Base-by-base conservation (phyloP, 1,140 invertebrate genomes). In the Apocrypta bakeri region DNA sequence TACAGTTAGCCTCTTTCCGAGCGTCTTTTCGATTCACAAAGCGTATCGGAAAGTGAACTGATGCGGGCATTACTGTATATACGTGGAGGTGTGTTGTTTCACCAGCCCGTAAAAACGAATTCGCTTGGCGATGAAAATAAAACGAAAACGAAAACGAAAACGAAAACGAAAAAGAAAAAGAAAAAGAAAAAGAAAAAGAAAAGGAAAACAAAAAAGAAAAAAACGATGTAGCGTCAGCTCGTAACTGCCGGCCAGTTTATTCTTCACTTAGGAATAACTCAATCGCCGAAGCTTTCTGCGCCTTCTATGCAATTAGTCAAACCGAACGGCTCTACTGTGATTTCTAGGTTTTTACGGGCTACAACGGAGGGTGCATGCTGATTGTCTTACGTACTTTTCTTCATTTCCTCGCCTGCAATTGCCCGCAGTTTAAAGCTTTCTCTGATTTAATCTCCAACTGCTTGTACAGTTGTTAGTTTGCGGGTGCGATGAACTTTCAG, bases 201-300 rank as follows among this genome's bases (percentile, higher is more conserved):
- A n/a, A n/a, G n/a, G n/a, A n/a, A n/a, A n/a, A n/a, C n/a, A n/a
- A n/a, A n/a, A 37, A 37, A 37, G 9, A 37, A 37, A 37, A 9
- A 9, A 37, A 37, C 2, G 33, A 4, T 37, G 33, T 37, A 37
- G 33, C 3, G 3, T 37, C 33, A 29, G 9, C 69, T 86, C 84
- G 84, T 86, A 86, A 85, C 84, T 79, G 82, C 79, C 81, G 83
- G 81, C 79, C 79, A 84, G 82, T 86, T 85, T 86, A 86, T 84
- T 85, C 83, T 86, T 83, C 85, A 84, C 82, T 83, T 78, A 84
- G 84, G 84, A 85, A 85, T 85, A 85, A 84, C 81, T 83, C 79
- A 77, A 83, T 84, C 82, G 75, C 29, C 69, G 66, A 76, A 76
- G 64, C 9, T 66, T 66, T 8, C 63, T 27, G n/a, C 63, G 63